These are phyloP conservation scores for Alectura lathami DNA, from an alignment of 2,113 vertebrate species.

Conservation along the genomic window DNA sequence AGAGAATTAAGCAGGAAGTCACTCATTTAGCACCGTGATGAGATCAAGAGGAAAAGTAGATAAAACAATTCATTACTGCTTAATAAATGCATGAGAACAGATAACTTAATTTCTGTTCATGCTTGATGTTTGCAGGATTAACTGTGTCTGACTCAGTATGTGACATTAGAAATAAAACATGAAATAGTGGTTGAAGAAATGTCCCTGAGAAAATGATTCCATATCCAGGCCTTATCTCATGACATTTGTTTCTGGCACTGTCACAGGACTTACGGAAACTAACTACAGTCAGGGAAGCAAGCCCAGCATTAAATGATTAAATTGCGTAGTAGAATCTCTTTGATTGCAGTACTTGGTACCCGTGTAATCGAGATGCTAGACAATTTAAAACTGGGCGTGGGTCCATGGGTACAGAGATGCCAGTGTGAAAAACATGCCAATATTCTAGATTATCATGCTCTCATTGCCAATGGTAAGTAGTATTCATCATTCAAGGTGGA, in stretches of 20 bases:
- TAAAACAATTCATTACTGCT: not conserved
- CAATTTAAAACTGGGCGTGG: conserved; percentile 46
- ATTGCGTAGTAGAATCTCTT: conserved; percentile 20
- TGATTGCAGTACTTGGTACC: conserved; percentile 11
- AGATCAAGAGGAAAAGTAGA: not conserved
- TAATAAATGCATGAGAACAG: not conserved
- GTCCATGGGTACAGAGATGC: conserved; percentile 4
- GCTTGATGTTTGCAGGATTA: not conserved
- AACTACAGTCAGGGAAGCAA: conserved; percentile 15
- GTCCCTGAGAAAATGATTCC: not conserved
- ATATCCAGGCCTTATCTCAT: not conserved
- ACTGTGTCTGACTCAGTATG: not conserved
- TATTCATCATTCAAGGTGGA: conserved; percentile 4
- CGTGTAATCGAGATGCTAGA: conserved; percentile 15
- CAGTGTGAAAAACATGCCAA: not conserved
- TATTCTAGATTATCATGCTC: not conserved
- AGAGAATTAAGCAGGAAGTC: not conserved
- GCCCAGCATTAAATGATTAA: conserved; percentile 45
- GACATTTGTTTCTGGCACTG: conserved; percentile 3
- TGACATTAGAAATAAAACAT: not conserved
- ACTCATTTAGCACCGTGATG: not conserved
- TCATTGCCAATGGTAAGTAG: not conserved
- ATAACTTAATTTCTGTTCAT: not conserved
- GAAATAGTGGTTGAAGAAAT: not conserved
- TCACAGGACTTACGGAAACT: not conserved